Base-by-base conservation (phyloP, 2,888 invertebrate species). In the Caenorhabditis auriculariae region DNA sequence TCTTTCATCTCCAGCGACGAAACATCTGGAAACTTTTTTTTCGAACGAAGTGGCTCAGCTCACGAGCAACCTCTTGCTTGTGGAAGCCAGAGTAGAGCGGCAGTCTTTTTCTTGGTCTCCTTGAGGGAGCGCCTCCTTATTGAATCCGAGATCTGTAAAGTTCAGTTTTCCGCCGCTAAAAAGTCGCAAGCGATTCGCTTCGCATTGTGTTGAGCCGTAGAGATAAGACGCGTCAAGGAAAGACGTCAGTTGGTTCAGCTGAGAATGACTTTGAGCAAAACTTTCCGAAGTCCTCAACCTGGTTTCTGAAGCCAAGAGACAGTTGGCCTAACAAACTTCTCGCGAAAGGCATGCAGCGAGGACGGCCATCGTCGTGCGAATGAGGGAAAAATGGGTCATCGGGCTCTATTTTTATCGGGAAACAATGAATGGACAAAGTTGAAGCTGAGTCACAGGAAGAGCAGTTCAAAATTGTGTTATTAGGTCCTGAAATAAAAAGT, bases 341-440 rank as follows among this genome's bases (percentile, higher is more conserved):
- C 88, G 93, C 93, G 82, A 93, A 93, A 0, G 93, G 92, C 84
- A 94, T 91, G 83, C 94, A 94, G 70, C 91, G 86, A 15, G 90
- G 85, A 54, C 88, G 88, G 0, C 93, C 93, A 2, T 89, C 89
- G 0, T 89, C 28, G 81, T 93, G 91, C 29, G 89, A 69, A 63
- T 90, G 89, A 3, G 86, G 86, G 82, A 91, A 94, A 83, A 89
- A 91, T 60, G 91, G 91, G 83, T 94, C 94, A 0, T 90, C 90
- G 0, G 88, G 83, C 0, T 93, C 93, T 0, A 94, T 89, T 0
- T 90, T 89, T 84, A 94, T 91, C 0, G 94, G 94, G 85, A 90
- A 90, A 81, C 94, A 94, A 81, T 94, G 93, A 0, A 92, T 91
- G 82, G 94, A 94, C 0, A 93, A 91, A 0, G 90, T 90, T 48